Evolutionary conservation across 1,140 invertebrate genomes (phyloP).

Genomic region (Theocolax elegans): DNA sequence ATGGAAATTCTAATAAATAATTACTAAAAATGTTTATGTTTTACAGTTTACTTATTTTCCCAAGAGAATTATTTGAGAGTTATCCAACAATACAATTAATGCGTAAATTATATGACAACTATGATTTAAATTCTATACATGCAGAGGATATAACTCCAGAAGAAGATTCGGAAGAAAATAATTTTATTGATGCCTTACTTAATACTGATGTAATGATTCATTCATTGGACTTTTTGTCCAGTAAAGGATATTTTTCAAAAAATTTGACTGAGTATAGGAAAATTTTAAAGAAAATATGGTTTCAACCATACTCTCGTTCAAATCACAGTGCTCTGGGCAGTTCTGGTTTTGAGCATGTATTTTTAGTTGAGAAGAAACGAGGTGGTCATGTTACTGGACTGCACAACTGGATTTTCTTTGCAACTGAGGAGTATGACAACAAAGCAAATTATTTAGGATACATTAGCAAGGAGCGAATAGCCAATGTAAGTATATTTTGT

Average conservation of each 20-base stretch:
- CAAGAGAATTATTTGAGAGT: constrained; percentile 18
- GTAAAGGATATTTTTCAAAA: constrained; percentile 57
- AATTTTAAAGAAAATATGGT: constrained; percentile 80
- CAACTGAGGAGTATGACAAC: constrained; percentile 60
- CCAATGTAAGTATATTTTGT: constrained; percentile 50
- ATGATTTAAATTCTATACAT: constrained; percentile 55
- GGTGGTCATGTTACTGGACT: constrained; percentile 63
- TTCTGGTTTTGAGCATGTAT: constrained; percentile 69
- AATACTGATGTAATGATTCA: constrained; percentile 68
- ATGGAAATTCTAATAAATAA: not conserved
- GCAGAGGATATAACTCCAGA: constrained; percentile 65
- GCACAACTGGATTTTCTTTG: constrained; percentile 70
- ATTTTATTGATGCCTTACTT: constrained; percentile 69
- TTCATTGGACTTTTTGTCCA: constrained; percentile 66
- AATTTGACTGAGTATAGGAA: constrained; percentile 68
- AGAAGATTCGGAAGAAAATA: constrained; percentile 66
- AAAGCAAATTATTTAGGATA: constrained; percentile 67
- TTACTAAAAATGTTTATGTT: not conserved
- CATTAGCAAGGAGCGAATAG: constrained; percentile 49
- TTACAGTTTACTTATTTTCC: constrained; percentile 46
- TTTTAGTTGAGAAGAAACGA: constrained; percentile 66
- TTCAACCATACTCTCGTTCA: constrained; percentile 78
- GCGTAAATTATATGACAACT: constrained; percentile 57
- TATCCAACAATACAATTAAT: constrained; percentile 49
- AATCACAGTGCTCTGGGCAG: constrained; percentile 56